These are phyloP conservation scores for Acanthochromis polyacanthus DNA, from an alignment of 2,113 vertebrate genomes.

Conservation along the genomic window DNA sequence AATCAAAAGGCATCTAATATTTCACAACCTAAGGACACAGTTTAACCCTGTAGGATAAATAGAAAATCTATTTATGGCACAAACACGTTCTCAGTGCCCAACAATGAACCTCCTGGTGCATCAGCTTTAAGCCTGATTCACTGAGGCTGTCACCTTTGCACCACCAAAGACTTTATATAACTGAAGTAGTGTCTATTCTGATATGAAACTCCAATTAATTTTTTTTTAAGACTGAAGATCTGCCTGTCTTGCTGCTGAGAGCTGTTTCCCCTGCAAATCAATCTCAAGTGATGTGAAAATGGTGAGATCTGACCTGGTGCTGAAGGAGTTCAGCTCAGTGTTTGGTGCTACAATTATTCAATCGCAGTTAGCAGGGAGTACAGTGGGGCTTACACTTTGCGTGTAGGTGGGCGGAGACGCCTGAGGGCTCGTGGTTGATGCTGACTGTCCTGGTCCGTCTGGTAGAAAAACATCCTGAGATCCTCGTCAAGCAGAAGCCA, in stretches of 20 bases:
- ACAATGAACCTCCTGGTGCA: background rate
- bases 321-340: background rate
- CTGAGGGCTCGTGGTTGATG: constrained; percentile 90
- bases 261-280: too few species aligned
- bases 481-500: constrained; percentile 92
- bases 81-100: background rate
- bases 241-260: too few species aligned
- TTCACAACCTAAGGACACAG: background rate
- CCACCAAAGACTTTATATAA: constrained; percentile 2
- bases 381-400: constrained; percentile 81
- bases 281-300: background rate
- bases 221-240: too few species aligned
- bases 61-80: background rate
- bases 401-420: constrained; percentile 90
- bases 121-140: background rate
- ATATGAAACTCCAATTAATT: too few species aligned
- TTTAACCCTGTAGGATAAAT: background rate
- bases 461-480: constrained; percentile 95
- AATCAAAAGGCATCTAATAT: background rate
- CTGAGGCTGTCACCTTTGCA: background rate
- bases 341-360: background rate
- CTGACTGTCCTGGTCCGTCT: constrained; percentile 87
- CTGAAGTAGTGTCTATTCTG: background rate
- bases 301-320: background rate
- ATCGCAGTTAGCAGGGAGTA: background rate